A percentile compares a stretch with the other conserved stretches of the same genome.
phyloP scores from a whole-genome alignment of 2,888 invertebrate genomes.

The Caenorhabditis sp. region DNA sequence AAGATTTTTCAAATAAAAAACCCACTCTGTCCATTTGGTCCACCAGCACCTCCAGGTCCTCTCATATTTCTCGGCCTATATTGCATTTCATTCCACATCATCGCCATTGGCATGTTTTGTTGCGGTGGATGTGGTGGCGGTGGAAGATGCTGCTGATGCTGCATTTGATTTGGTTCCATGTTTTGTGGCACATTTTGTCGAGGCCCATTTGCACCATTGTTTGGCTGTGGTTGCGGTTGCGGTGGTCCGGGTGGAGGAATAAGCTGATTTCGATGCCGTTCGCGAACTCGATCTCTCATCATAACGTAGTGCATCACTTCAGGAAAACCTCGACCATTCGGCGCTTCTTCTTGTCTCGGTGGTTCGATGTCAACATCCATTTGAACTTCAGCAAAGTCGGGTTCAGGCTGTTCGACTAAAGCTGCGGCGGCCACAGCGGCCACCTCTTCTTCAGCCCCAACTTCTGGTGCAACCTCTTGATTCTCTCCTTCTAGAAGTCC shows the following conservation, averaged over 20 bases:
- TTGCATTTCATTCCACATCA: not conserved
- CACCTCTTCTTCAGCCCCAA: not conserved
- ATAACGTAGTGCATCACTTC: not conserved
- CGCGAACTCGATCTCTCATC: not conserved
- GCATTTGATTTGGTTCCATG: not conserved
- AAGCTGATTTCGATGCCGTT: not conserved
- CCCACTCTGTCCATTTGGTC: not conserved
- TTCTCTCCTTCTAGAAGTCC: not conserved
- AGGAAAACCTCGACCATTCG: not conserved
- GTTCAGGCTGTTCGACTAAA: not conserved
- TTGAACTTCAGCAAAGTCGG: not conserved
- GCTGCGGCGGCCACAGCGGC: not conserved
- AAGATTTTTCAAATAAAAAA: not conserved
- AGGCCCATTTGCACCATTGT: not conserved
- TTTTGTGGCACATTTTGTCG: too few relatives aligned
- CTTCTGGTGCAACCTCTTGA: not conserved
- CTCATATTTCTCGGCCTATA: not conserved
- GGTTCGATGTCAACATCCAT: not conserved
- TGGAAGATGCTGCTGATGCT: conserved; percentile 3
- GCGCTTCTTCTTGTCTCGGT: conserved; percentile 1
- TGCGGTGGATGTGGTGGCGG: not conserved
- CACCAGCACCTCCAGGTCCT: not conserved
- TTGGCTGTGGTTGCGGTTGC: conserved; percentile 4
- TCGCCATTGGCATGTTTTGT: not conserved
- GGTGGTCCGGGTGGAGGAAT: not conserved